These are phyloP conservation scores for Ruditapes philippinarum DNA, from an alignment of 1,140 invertebrate species.

Conservation along the genomic window DNA sequence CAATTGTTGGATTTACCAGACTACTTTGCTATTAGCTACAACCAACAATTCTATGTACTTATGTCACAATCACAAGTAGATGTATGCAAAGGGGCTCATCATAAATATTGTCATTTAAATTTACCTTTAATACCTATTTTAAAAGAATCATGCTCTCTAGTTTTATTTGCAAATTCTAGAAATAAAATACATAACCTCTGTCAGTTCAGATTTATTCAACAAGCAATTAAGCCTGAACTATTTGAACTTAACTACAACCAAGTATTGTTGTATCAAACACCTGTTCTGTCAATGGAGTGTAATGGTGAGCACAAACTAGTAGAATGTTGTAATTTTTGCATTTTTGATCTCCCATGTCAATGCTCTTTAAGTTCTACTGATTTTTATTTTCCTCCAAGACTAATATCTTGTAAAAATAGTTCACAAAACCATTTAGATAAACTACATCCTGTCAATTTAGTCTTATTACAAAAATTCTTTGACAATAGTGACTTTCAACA, in stretches of 20 bases:
- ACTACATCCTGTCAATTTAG: slow-evolving; percentile 27
- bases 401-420: slow-evolving; percentile 6
- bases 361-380: neutral
- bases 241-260: neutral
- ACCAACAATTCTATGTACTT: slow-evolving; percentile 18
- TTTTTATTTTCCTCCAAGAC: slow-evolving; percentile 18
- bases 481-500: neutral
- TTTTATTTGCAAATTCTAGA: slow-evolving; percentile 30
- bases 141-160: neutral
- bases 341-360: slow-evolving; percentile 23
- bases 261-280: slow-evolving; percentile 10
- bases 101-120: slow-evolving; percentile 16
- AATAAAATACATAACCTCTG: neutral
- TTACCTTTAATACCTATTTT: neutral
- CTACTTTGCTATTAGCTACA: slow-evolving; percentile 13
- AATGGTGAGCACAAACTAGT: slow-evolving; percentile 12
- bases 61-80: neutral
- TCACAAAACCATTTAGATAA: neutral
- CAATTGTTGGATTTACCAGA: slow-evolving; percentile 20
- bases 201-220: slow-evolving; percentile 31
- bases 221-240: slow-evolving; percentile 19
- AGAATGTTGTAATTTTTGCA: neutral
- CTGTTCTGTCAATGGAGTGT: slow-evolving; percentile 11
- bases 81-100: neutral
- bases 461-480: slow-evolving; percentile 8